Conservation (phyloP, 2,113 vertebrate species). For the Chrysochloris asiatica region DNA sequence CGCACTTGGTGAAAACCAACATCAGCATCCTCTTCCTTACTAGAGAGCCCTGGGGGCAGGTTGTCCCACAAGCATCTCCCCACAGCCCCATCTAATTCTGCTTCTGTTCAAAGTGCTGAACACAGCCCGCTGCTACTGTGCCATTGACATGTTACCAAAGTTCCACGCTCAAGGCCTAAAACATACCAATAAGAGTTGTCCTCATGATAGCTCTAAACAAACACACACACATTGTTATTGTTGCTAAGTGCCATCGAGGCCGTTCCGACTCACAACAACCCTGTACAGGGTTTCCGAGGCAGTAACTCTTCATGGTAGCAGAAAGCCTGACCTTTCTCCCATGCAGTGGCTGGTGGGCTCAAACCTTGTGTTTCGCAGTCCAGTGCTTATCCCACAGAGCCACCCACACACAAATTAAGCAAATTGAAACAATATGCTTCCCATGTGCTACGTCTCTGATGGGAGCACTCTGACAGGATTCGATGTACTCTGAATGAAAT, state of each 20-base stretch:
- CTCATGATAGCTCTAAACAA: background rate
- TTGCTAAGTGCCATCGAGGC: too few relatives aligned
- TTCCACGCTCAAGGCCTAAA: background rate
- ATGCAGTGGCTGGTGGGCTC: too few relatives aligned
- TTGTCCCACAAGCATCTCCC: rapidly evolving
- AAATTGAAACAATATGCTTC: background rate
- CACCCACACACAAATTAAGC: background rate
- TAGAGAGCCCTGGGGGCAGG: background rate
- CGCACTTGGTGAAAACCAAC: background rate
- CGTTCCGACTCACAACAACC: too few relatives aligned
- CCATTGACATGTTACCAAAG: background rate
- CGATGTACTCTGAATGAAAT: too few relatives aligned
- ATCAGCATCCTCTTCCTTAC: background rate
- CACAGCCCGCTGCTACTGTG: rapidly evolving
- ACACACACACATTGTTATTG: too few relatives aligned
- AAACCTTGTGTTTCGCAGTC: too few relatives aligned
- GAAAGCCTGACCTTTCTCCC: too few relatives aligned
- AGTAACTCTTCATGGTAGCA: too few relatives aligned
- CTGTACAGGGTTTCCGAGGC: too few relatives aligned
- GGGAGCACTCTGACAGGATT: background rate
- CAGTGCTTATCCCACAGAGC: too few relatives aligned
- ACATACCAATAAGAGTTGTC: background rate
- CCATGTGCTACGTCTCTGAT: background rate
- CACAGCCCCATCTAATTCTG: too few relatives aligned
- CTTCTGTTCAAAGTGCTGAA: background rate